phyloP scores from a whole-genome alignment of 2,113 vertebrate genomes.

The Tretioscincus oriximinensis region DNA sequence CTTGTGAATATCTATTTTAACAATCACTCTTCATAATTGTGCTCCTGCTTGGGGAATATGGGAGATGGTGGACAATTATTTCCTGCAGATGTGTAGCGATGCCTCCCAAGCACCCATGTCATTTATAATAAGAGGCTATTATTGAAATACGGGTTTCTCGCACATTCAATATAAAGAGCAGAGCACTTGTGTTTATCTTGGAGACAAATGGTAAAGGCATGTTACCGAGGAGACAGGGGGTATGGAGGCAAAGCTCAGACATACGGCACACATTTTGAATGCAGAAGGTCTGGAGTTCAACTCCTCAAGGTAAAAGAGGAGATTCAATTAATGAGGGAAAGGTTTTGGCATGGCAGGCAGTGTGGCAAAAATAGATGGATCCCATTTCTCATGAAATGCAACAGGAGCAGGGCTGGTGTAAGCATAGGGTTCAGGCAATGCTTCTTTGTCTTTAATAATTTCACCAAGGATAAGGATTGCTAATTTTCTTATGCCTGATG shows the following conservation, averaged over 20 bases:
- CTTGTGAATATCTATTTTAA: slow-evolving; percentile 40
- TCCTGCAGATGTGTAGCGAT: slow-evolving; percentile 36
- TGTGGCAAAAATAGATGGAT: too few relatives aligned
- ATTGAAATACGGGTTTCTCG: slow-evolving; percentile 16
- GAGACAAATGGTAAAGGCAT: background rate
- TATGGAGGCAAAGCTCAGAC: background rate
- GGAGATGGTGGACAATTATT: slow-evolving; percentile 28
- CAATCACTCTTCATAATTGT: slow-evolving; percentile 26
- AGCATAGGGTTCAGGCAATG: too few relatives aligned
- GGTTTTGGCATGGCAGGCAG: background rate
- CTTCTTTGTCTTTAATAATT: too few relatives aligned
- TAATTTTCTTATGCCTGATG: too few relatives aligned
- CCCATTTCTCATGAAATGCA: too few relatives aligned
- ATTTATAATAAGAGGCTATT: slow-evolving; percentile 37
- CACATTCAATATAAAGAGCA: slow-evolving; percentile 13
- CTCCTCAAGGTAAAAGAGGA: background rate
- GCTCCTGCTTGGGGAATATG: background rate
- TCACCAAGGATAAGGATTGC: too few relatives aligned
- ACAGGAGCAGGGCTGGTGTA: background rate
- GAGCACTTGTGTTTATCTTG: slow-evolving; percentile 18
- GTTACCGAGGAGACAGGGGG: background rate
- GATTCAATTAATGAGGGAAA: background rate
- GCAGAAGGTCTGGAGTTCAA: background rate
- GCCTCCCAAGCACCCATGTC: slow-evolving; percentile 35
- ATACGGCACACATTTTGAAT: background rate